Evolutionary conservation across 2,797 vertebrate species (phyloP).

Genomic region (Orestias chungarensis): DNA sequence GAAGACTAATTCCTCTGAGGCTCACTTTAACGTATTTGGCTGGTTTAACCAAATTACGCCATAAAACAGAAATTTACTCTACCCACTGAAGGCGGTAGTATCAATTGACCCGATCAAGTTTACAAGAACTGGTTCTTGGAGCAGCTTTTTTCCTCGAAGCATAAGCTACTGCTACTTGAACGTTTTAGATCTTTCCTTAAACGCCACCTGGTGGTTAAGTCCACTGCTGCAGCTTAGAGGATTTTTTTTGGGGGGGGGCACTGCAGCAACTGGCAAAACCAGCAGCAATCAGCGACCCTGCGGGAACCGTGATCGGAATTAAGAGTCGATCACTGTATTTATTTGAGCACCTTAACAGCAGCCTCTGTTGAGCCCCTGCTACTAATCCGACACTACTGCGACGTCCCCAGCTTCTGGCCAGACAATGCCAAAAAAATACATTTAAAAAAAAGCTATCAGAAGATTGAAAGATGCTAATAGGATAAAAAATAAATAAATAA

Average conservation of each 20-base stretch:
- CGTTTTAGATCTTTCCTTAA: slow-evolving; percentile 24
- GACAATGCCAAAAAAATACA: slow-evolving; percentile 60
- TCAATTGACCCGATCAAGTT: slow-evolving; percentile 54
- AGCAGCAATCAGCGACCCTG: slow-evolving; percentile 56
- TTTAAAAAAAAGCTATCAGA: slow-evolving; percentile 42
- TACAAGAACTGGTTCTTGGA: slow-evolving; percentile 66
- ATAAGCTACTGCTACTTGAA: slow-evolving; percentile 72
- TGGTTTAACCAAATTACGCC: slow-evolving; percentile 29
- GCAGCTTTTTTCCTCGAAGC: slow-evolving; percentile 56
- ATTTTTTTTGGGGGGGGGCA: slow-evolving; percentile 3
- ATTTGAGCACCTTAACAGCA: slow-evolving; percentile 68
- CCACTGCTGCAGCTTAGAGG: slow-evolving; percentile 35
- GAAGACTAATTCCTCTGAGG: slow-evolving; percentile 15
- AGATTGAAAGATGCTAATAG: slow-evolving; percentile 39
- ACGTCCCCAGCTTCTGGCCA: background rate
- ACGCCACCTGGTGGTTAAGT: slow-evolving; percentile 46
- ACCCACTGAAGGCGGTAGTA: slow-evolving; percentile 16
- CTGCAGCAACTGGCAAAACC: slow-evolving; percentile 40
- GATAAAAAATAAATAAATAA: slow-evolving; percentile 11
- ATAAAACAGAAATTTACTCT: slow-evolving; percentile 4
- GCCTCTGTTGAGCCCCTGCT: slow-evolving; percentile 36
- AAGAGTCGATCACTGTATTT: slow-evolving; percentile 72
- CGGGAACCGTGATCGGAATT: slow-evolving; percentile 60
- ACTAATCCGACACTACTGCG: slow-evolving; percentile 45
- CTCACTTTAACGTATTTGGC: slow-evolving; percentile 64